Conservation (phyloP, 1,140 invertebrate species). For the Mesaphorura yosii region DNA sequence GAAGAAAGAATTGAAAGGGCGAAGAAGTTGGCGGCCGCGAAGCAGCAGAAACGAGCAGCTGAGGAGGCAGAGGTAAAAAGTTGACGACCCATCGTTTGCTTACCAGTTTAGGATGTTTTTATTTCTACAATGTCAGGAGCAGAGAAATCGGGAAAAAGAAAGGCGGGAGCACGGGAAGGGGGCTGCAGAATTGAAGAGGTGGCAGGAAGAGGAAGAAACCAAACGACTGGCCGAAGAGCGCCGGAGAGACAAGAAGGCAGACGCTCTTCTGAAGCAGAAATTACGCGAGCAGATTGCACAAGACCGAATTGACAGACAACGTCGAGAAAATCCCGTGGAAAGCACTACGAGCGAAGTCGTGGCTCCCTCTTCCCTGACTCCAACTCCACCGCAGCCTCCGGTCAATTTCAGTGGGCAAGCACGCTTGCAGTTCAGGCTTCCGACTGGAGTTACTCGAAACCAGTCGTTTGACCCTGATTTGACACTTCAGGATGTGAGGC, state of each 20-base stretch:
- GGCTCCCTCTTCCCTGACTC: background rate
- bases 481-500: conserved; percentile 44
- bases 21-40: conserved; percentile 47
- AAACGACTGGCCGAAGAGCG: conserved; percentile 51
- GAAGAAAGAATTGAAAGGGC: conserved; percentile 40
- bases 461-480: conserved; percentile 49
- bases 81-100: background rate
- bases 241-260: conserved; percentile 57
- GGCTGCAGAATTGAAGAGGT: conserved; percentile 53
- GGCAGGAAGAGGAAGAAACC: conserved; percentile 59
- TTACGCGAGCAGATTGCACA: conserved; percentile 61
- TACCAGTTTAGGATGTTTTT: conserved; percentile 8
- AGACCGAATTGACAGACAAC: conserved; percentile 43
- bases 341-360: background rate
- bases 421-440: conserved; percentile 69
- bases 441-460: conserved; percentile 56
- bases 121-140: conserved; percentile 36
- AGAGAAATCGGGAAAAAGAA: conserved; percentile 54
- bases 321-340: conserved; percentile 14
- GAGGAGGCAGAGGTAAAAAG: conserved; percentile 49
- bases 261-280: conserved; percentile 51
- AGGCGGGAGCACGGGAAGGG: conserved; percentile 57
- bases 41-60: conserved; percentile 44
- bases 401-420: conserved; percentile 38
- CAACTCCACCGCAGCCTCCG: conserved; percentile 4